Evolutionary conservation across 2,113 vertebrate species (phyloP).

Genomic region (Malurus elegans): DNA sequence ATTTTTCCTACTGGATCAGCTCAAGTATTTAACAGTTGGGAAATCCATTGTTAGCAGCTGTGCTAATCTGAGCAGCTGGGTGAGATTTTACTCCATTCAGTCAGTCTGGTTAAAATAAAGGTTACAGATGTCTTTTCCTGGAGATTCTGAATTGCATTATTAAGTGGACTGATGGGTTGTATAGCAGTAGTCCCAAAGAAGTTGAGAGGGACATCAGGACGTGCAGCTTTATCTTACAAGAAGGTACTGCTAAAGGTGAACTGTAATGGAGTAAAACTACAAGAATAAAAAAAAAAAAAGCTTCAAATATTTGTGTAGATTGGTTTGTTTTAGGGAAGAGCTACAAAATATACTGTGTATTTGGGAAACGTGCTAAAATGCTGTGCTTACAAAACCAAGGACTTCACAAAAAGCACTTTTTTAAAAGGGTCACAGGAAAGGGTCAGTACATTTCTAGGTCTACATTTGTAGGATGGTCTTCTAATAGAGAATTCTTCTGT

Average conservation of each 20-base stretch:
- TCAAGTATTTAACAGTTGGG: neutral
- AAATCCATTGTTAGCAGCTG: neutral
- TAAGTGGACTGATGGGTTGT: neutral
- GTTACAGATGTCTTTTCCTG: neutral
- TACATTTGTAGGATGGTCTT: neutral
- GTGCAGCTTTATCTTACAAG: neutral
- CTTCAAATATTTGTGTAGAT: neutral
- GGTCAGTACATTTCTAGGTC: constrained; percentile 50
- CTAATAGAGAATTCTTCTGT: neutral
- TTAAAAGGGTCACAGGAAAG: constrained; percentile 38
- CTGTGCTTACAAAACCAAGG: neutral
- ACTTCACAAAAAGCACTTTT: neutral
- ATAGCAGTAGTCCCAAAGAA: neutral
- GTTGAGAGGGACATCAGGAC: neutral
- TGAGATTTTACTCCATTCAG: neutral
- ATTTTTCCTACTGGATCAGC: neutral
- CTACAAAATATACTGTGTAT: neutral
- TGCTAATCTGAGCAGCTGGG: neutral
- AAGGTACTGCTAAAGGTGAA: neutral
- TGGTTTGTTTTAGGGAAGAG: neutral
- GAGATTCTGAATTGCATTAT: neutral
- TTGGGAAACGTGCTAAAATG: neutral
- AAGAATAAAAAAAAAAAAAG: neutral
- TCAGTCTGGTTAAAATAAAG: neutral
- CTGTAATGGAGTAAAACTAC: neutral